These are phyloP conservation scores for Camarhynchus parvulus DNA, from an alignment of 2,113 vertebrate genomes.

Conservation along the genomic window DNA sequence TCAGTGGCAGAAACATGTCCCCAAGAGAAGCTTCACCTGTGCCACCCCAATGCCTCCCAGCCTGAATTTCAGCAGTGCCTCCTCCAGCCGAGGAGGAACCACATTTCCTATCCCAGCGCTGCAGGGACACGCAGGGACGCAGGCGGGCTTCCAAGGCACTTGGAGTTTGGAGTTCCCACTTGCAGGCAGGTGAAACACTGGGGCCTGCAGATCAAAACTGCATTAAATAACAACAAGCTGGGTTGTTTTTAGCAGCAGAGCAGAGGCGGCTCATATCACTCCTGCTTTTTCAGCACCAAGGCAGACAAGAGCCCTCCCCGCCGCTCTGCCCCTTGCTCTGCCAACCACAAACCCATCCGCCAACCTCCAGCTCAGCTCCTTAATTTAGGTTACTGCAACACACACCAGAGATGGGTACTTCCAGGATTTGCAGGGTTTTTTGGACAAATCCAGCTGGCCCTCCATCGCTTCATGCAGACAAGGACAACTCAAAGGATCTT, in stretches of 20 bases:
- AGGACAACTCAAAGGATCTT: not conserved
- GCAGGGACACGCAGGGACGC: not conserved
- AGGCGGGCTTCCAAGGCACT: not conserved
- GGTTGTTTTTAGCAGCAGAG: constrained; percentile 53
- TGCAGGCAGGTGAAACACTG: constrained; percentile 23
- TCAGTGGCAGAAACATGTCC: not conserved
- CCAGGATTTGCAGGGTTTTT: not conserved
- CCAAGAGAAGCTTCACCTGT: not conserved
- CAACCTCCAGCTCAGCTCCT: not conserved
- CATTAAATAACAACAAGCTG: constrained; percentile 41
- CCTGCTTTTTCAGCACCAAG: constrained; percentile 32
- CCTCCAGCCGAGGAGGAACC: not conserved
- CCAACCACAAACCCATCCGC: constrained; percentile 31
- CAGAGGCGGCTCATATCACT: constrained; percentile 54
- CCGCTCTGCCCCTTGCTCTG: constrained; percentile 32
- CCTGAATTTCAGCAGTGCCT: not conserved
- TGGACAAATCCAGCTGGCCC: not conserved
- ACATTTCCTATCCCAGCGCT: not conserved
- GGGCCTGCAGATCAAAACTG: constrained; percentile 17
- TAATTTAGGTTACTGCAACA: constrained; percentile 54
- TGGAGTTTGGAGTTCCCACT: constrained; percentile 14
- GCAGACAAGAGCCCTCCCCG: constrained; percentile 21
- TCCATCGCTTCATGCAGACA: not conserved
- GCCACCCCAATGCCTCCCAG: not conserved
- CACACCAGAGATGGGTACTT: not conserved